Conservation (phyloP, 2,888 invertebrate species). For the Oligia strigilis region DNA sequence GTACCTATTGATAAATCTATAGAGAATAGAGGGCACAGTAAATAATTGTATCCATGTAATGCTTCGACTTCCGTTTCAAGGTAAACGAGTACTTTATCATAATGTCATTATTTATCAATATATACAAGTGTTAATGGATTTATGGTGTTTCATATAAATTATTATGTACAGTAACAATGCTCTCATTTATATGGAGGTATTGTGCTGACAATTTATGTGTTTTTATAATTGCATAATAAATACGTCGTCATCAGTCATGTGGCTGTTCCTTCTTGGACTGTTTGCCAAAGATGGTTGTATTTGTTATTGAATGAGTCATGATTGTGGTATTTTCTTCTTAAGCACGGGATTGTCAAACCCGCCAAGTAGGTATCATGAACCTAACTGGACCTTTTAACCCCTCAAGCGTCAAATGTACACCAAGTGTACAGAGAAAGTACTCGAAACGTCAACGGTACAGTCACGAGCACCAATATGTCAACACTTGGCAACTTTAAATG, state of each 20-base stretch:
- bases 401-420: too few species aligned
- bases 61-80: conserved; percentile 29
- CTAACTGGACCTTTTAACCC: neutral
- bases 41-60: conserved; percentile 21
- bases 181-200: conserved; percentile 49
- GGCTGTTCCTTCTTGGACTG: neutral
- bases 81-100: conserved; percentile 32
- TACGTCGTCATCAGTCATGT: conserved; percentile 4
- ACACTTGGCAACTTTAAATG: too few species aligned
- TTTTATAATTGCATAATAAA: conserved; percentile 47
- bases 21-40: neutral
- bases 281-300: neutral
- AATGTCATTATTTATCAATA: conserved; percentile 8
- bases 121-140: conserved; percentile 31
- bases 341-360: neutral
- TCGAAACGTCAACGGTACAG: too few species aligned
- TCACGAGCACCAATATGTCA: too few species aligned
- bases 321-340: neutral
- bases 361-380: neutral
- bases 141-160: conserved; percentile 33
- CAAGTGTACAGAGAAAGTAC: too few species aligned
- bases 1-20: neutral
- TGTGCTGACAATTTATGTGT: conserved; percentile 44
- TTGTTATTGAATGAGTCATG: neutral
- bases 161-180: conserved; percentile 31